Base-by-base conservation (phyloP, 2,797 vertebrate genomes). In the Monodelphis domestica region DNA sequence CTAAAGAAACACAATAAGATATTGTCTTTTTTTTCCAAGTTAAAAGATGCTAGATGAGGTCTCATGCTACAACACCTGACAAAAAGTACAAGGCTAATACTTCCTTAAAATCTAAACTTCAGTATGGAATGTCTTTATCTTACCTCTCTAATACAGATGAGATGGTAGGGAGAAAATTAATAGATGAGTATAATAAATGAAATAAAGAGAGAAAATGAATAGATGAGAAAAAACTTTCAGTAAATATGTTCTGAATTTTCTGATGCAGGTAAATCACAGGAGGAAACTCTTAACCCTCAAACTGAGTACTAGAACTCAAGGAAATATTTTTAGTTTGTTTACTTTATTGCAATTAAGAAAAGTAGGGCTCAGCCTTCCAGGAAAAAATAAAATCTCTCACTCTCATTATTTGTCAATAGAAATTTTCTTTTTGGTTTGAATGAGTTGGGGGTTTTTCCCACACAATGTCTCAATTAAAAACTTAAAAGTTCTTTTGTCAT, bases 101-200 rank as follows among this genome's bases (percentile, higher is more conserved):
- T 33, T 53, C 87, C 51, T 21, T 91, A 38, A 89, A 93, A 87
- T 56, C 17, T 90, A 51, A 89, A 93, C 87, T 84, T 21, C 89
- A 54, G 12, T 53, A 57, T 38, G 92, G 53, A 91, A 52, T 90
- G 90, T 30, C 2, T 0, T 57, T 87, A 9, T 3, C 5, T 45
- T 90, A 88, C 45, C 53, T 70, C 53, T 53, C 63, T 26, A n/a
- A 53, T 54, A 90, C 45, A 45, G 51, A 88, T 2, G 38, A 88
- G 45, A 90, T 51, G 87, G 45, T 0, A 15, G 0, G 17, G 33
- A 88, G n/a, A 0, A 33, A 87, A 52, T 91, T n/a, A n/a, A n/a
- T n/a, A n/a, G n/a, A n/a, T n/a, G n/a, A n/a, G n/a, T n/a, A n/a
- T n/a, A n/a, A n/a, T n/a, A n/a, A n/a, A n/a, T n/a, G n/a, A n/a